Base-by-base conservation (phyloP, 92 coral and sea anemone species). In the Phymanthus crucifer region DNA sequence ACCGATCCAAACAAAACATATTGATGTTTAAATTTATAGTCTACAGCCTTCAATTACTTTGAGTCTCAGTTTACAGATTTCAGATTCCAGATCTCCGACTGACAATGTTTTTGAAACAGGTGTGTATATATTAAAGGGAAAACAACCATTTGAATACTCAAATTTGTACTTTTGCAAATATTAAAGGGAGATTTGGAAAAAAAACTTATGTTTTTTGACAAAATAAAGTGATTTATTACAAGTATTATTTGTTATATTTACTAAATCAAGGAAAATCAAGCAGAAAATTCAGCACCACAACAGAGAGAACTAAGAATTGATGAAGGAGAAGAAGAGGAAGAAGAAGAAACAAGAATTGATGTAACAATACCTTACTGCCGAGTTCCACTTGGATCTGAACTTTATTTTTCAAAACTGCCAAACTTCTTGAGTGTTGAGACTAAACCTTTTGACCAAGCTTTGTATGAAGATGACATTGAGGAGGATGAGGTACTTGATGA, bases 401-500 rank as follows among this genome's bases (percentile, higher is more conserved):
- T 95, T 73, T 89, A 78, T 74, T 95, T 95, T 76, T 97, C 94
- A 8, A 95, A 95, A 78, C 86, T 93, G 83, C 98, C 98, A 26
- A 95, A 95, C 88, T 95, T 95, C 76, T 73, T 95, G 76, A 95
- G 98, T 81, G 90, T 95, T 52, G 98, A 95, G 76, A 94, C 94
- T 38, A 95, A 95, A 67, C 98, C 98, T 23, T 95, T 92, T 85
- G 97, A 92, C 70, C 87, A 93, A 40, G 71, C 92, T 1, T 43
- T 87, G 33, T 95, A 93, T 89, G 98, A 95, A 73, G 98, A 95
- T 77, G 98, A 95, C 72, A 80, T 95, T 85, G 98, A 95, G 65
- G 98, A 95, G 75, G 98, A 95, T 75, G 98, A 95, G 68, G 92
- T 95, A 54, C 90, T 95, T 32, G 98, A 95, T 83, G 98, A 95